These are phyloP conservation scores for Trachelipus rathkii DNA, from an alignment of 1,140 invertebrate species.

Conservation along the genomic window DNA sequence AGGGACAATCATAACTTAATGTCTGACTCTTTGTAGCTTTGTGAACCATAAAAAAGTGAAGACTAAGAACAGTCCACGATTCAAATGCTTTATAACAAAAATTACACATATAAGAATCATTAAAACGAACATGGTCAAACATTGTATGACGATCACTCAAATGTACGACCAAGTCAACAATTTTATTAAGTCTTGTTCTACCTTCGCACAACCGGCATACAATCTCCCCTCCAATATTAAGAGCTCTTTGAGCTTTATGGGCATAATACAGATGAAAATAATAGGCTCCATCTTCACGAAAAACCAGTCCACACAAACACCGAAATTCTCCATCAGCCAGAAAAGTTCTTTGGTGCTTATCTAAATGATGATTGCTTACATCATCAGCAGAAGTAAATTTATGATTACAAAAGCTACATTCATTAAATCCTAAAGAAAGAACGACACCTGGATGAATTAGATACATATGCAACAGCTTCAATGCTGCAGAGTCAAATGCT, in stretches of 20 bases:
- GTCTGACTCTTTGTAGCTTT: constrained; percentile 45
- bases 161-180: constrained; percentile 43
- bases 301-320: constrained; percentile 43
- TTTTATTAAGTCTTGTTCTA: constrained; percentile 40
- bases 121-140: constrained; percentile 43
- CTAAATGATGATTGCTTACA: constrained; percentile 42
- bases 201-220: constrained; percentile 42
- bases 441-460: constrained; percentile 42
- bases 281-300: constrained; percentile 43
- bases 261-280: constrained; percentile 45
- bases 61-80: constrained; percentile 44
- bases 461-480: constrained; percentile 42
- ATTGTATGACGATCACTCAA: constrained; percentile 42
- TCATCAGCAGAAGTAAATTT: constrained; percentile 40
- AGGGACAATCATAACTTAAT: constrained; percentile 44
- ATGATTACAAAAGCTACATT: constrained; percentile 42
- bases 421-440: constrained; percentile 36
- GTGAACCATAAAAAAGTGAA: constrained; percentile 45
- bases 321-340: constrained; percentile 40
- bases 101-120: constrained; percentile 44
- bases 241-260: constrained; percentile 42
- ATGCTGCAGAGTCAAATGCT: constrained; percentile 33
- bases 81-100: constrained; percentile 45
- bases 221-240: constrained; percentile 40
- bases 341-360: constrained; percentile 36